phyloP scores from a whole-genome alignment of 2,888 invertebrate species.

The Oxycera nigricornis region DNA sequence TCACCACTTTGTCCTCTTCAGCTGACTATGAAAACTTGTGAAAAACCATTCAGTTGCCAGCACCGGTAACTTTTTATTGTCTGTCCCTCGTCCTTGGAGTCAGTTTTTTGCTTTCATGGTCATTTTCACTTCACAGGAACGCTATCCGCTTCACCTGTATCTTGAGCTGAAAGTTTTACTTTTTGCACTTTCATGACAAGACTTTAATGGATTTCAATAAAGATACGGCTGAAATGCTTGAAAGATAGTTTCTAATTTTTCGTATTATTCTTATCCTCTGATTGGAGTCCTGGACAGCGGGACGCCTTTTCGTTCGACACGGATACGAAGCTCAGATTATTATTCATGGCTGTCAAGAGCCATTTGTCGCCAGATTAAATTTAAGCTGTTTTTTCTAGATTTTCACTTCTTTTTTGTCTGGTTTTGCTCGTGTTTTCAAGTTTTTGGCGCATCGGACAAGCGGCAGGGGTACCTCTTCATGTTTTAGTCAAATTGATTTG shows the following conservation, averaged over 20 bases:
- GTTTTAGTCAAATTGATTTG: neutral
- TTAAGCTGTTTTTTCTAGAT: neutral
- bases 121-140: no score
- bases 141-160: no score
- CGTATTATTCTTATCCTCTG: neutral
- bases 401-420: neutral
- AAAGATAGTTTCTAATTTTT: neutral
- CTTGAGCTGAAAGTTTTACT: no score
- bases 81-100: neutral
- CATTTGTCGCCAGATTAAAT: conserved; percentile 6
- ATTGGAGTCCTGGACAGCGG: neutral
- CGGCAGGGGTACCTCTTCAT: neutral
- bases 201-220: neutral
- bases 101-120: neutral
- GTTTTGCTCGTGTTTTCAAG: neutral
- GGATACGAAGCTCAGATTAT: neutral
- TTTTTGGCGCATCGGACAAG: neutral
- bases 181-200: neutral
- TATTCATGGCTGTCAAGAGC: conserved; percentile 6
- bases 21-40: neutral
- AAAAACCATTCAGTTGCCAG: neutral
- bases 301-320: neutral
- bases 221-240: neutral
- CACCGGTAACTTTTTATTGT: neutral
- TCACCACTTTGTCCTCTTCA: neutral